phyloP scores from a whole-genome alignment of 2,113 vertebrate species.

The Numenius arquata region DNA sequence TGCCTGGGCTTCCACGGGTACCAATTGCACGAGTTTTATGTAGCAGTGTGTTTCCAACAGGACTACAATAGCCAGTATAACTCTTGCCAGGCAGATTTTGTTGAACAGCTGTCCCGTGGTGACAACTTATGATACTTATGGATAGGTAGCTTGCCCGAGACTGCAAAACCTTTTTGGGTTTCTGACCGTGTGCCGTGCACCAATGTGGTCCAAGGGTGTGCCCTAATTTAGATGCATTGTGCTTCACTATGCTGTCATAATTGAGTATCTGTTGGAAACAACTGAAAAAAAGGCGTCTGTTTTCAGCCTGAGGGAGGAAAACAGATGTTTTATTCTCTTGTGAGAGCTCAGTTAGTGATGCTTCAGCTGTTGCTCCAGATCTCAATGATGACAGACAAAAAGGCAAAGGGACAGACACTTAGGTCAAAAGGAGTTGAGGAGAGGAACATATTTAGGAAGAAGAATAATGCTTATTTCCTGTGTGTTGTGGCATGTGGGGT shows the following conservation, averaged over 20 bases:
- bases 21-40: background rate
- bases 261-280: background rate
- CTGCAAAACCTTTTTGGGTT: background rate
- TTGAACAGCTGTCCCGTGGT: background rate
- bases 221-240: background rate
- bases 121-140: background rate
- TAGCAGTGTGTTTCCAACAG: background rate
- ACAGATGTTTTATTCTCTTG: constrained; percentile 16
- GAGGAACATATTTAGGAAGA: background rate
- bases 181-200: background rate
- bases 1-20: background rate
- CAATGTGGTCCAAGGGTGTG: background rate
- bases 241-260: background rate
- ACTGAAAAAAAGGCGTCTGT: background rate
- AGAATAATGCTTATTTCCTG: background rate
- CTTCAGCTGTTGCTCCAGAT: constrained; percentile 41
- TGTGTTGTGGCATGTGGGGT: background rate
- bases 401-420: background rate
- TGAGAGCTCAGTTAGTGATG: background rate
- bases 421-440: constrained; percentile 32
- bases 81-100: background rate
- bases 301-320: constrained; percentile 21
- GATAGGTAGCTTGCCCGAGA: background rate
- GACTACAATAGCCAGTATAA: background rate
- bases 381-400: background rate